phyloP scores from a whole-genome alignment of 2,113 vertebrate species.

The Empidonax traillii region DNA sequence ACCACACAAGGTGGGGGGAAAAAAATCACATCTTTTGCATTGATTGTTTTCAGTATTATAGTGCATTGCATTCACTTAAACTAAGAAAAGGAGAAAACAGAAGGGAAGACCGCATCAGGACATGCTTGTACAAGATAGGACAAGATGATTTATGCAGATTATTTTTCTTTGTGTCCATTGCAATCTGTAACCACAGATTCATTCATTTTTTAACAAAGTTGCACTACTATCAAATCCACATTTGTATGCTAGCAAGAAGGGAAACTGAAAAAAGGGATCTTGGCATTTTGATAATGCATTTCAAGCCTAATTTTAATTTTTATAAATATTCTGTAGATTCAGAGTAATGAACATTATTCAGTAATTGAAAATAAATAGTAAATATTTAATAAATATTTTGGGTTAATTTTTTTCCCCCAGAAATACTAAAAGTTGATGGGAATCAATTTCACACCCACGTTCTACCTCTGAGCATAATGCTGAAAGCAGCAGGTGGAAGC shows the following conservation, averaged over 20 bases:
- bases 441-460: background rate
- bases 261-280: background rate
- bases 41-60: background rate
- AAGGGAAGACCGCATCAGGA: background rate
- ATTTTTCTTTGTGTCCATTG: background rate
- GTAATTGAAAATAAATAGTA: background rate
- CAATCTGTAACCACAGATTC: background rate
- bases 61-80: background rate
- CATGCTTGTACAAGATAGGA: background rate
- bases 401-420: background rate
- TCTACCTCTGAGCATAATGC: background rate
- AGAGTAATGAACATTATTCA: background rate
- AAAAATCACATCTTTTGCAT: accelerated
- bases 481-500: background rate
- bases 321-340: background rate
- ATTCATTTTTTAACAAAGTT: background rate
- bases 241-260: background rate
- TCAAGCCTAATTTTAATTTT: background rate
- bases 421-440: background rate
- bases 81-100: background rate
- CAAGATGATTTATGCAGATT: background rate
- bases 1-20: accelerated
- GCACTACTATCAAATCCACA: background rate
- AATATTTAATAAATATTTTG: background rate
- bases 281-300: background rate